Base-by-base conservation (phyloP, 2,888 invertebrate species). In the Neelides folsomi region DNA sequence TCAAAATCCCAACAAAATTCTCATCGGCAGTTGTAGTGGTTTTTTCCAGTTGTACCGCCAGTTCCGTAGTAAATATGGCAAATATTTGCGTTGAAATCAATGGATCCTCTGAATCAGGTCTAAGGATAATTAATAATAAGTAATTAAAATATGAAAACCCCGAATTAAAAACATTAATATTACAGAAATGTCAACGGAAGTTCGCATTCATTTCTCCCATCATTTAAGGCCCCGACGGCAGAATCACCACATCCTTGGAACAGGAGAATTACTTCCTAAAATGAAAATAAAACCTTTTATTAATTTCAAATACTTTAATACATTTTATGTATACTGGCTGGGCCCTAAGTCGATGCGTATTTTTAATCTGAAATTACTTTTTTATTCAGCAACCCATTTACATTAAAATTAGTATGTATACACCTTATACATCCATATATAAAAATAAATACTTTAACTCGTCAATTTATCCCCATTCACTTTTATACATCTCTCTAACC, bases 241-340 rank as follows among this genome's bases (percentile, higher is more conserved):
- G 60, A 56, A 52, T 59, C 60, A n/a, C 60, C 64, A 57, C 62
- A 63, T 8, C 53, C 58, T 54, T 64, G 64, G 49, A 61, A 63
- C 7, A 63, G 47, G 12, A 61, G 35, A 20, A 63, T 63, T 19
- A 63, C 59, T 40, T 61, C 63, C 55, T 57, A 27, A 7, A 41
- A 20, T 41, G 13, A 38, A 20, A 15, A 44, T n/a, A n/a, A n/a
- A n/a, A n/a, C n/a, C n/a, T n/a, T n/a, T n/a, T n/a, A n/a, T n/a
- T n/a, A n/a, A n/a, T n/a, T n/a, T n/a, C n/a, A n/a, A n/a, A n/a
- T n/a, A n/a, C n/a, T n/a, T n/a, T n/a, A n/a, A n/a, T n/a, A n/a
- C n/a, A n/a, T n/a, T n/a, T n/a, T n/a, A n/a, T n/a, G n/a, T n/a
- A n/a, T n/a, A n/a, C n/a, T n/a, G n/a, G n/a, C n/a, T n/a, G n/a